Evolutionary conservation across 2,113 vertebrate species (phyloP), one percentile per base, ranked within the genome.

Genomic region (Hydrolagus affinis): DNA sequence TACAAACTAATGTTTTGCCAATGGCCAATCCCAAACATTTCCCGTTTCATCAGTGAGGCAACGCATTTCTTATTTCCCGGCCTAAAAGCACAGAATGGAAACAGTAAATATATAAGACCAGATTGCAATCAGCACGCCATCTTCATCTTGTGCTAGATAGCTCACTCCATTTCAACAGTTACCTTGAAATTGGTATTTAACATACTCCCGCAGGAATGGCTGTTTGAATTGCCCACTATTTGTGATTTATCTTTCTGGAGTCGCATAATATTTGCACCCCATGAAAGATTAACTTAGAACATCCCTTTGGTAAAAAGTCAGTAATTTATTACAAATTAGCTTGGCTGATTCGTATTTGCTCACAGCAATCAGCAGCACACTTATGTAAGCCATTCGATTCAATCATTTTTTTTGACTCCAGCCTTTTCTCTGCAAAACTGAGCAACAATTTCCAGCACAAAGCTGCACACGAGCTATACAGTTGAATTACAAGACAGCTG

Each of bases 301-400:
- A 30, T 32, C 32, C 32, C 62, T 68, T 68, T 19, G 15, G 59
- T 83, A 83, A 83, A 83, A 83, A 19, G 25, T 83, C 78, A 83
- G 62, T 64, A 83, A 83, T 83, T 83, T 68, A 28, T 83, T 28
- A 83, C 8, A 83, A 83, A 66, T 83, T 32, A 83, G 78, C 62
- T 66, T 83, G 8, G 17, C 25, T 83, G 64, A 30, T 60, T 83
- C 28, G 66, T 83, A 83, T 68, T 21, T 83, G 28, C 25, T 30
- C 77, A 32, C 62, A 32, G 57, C 78, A 83, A 62, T 66, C 32
- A 83, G 28, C 32, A 23, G 32, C 60, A 32, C 62, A 64, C 28
- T 83, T 66, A 83, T 83, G 19, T 68, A 19, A 28, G 59, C 62
- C 78, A 83, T 9, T 83, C 66, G 9, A 83, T 83, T 64, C 78